Percentiles rank a stretch among this genome's conserved stretches.
These are phyloP conservation scores for Parauchenoglanis ngamensis DNA, from an alignment of 2,797 vertebrate species.

Conservation along the genomic window DNA sequence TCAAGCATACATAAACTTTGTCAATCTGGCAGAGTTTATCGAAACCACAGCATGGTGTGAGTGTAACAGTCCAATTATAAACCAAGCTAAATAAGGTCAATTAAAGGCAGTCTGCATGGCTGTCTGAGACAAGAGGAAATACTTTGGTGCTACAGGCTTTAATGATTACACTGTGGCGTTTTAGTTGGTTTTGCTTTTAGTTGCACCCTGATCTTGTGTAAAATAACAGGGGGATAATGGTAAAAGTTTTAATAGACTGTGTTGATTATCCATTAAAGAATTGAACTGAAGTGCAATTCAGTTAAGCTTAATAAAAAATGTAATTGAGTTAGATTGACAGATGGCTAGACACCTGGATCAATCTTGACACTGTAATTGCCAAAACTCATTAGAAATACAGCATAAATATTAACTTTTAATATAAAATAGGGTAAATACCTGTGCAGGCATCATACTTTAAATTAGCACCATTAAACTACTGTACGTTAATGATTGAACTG, in stretches of 20 bases:
- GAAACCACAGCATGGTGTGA: constrained; percentile 33
- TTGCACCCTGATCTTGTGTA: constrained; percentile 8
- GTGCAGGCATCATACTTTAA: neutral
- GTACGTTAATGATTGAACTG: neutral
- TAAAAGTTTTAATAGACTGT: neutral
- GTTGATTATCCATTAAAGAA: neutral
- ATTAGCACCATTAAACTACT: neutral
- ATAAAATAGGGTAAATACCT: neutral
- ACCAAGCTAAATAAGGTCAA: constrained; percentile 56
- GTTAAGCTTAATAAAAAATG: neutral
- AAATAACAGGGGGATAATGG: constrained; percentile 10
- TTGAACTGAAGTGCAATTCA: neutral
- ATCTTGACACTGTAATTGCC: neutral
- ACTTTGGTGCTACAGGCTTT: constrained; percentile 38
- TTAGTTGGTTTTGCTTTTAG: constrained; percentile 26
- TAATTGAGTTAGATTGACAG: neutral
- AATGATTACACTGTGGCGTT: constrained; percentile 35
- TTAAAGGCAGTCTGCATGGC: constrained; percentile 45
- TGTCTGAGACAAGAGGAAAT: constrained; percentile 51
- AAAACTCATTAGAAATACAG: neutral
- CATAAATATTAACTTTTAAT: neutral
- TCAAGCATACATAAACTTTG: constrained; percentile 31
- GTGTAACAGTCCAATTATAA: constrained; percentile 38
- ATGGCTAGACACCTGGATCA: neutral
- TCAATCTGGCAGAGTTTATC: constrained; percentile 44